Percentiles rank a stretch among this genome's conserved stretches.
Evolutionary conservation across 30 jellyfish, hydroid and myxozoan genomes (phyloP).

Genomic region (Mastigias papua): DNA sequence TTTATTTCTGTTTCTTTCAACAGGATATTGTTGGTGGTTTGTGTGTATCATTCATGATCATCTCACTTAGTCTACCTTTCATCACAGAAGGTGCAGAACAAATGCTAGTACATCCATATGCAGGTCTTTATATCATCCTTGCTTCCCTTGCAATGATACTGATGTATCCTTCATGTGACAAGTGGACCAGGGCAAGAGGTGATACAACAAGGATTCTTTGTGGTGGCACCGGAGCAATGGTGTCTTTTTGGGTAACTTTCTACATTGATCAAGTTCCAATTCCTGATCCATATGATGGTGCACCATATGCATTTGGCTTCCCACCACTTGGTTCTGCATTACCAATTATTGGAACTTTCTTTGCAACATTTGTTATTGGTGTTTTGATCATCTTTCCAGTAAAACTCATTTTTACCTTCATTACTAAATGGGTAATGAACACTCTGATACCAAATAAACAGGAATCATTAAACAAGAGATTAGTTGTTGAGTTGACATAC

Average conservation of each 20-base stretch:
- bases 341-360: conserved; percentile 22
- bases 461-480: conserved; percentile 61
- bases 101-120: conserved; percentile 72
- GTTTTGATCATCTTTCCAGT: conserved; percentile 82
- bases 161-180: conserved; percentile 85
- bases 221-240: conserved; percentile 94
- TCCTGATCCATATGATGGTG: conserved; percentile 92
- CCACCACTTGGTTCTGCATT: conserved; percentile 23
- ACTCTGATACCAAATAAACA: conserved; percentile 58
- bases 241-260: conserved; percentile 84
- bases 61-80: conserved; percentile 83
- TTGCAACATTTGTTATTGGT: conserved; percentile 73
- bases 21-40: conserved; percentile 93
- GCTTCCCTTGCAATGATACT: conserved; percentile 71
- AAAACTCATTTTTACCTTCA: conserved; percentile 69
- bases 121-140: conserved; percentile 79
- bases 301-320: conserved; percentile 47
- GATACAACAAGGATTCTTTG: conserved; percentile 94
- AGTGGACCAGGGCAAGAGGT: conserved; percentile 93
- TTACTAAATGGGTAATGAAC: conserved; percentile 44
- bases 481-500: conserved; percentile 84
- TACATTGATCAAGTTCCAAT: conserved; percentile 83
- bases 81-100: conserved; percentile 80
- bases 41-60: conserved; percentile 82
- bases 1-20: conserved; percentile 1